A percentile compares a stretch with the other conserved stretches of the same genome.
phyloP scores from a whole-genome alignment of 2,888 invertebrate species.

The Apodemia hepburni region DNA sequence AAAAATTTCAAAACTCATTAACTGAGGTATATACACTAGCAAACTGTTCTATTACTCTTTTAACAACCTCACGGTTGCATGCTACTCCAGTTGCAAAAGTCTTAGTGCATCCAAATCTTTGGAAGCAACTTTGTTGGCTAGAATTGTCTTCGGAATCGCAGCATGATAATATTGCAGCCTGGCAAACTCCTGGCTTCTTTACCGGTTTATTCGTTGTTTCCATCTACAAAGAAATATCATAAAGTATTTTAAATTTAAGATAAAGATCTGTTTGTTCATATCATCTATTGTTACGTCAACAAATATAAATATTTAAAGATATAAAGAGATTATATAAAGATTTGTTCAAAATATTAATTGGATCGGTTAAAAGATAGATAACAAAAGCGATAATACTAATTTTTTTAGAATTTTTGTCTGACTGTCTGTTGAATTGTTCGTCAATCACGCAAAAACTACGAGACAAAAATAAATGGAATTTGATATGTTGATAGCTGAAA shows the following conservation, averaged over 20 bases:
- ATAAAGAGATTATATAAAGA: too few relatives aligned
- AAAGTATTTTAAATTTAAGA: not conserved
- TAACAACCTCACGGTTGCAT: constrained; percentile 42
- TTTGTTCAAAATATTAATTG: too few relatives aligned
- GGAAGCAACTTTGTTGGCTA: constrained; percentile 46
- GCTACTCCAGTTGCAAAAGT: constrained; percentile 39
- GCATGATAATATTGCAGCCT: constrained; percentile 54
- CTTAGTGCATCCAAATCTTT: constrained; percentile 41
- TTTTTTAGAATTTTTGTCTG: too few relatives aligned
- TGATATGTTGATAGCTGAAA: too few relatives aligned
- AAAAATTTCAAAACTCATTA: constrained; percentile 8
- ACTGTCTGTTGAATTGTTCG: too few relatives aligned
- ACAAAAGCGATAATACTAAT: too few relatives aligned
- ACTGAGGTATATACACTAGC: constrained; percentile 42
- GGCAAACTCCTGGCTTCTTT: constrained; percentile 42
- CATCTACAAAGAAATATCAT: constrained; percentile 25
- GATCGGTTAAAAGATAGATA: too few relatives aligned
- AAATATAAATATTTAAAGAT: too few relatives aligned
- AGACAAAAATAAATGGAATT: too few relatives aligned
- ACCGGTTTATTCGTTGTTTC: constrained; percentile 34
- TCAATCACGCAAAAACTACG: too few relatives aligned
- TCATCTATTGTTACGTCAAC: too few relatives aligned
- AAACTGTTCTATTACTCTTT: constrained; percentile 45
- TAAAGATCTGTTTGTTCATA: too few relatives aligned
- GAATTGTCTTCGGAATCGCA: constrained; percentile 37